phyloP scores from a whole-genome alignment of 2,888 invertebrate genomes.

The Pristionchus maxplancki region DNA sequence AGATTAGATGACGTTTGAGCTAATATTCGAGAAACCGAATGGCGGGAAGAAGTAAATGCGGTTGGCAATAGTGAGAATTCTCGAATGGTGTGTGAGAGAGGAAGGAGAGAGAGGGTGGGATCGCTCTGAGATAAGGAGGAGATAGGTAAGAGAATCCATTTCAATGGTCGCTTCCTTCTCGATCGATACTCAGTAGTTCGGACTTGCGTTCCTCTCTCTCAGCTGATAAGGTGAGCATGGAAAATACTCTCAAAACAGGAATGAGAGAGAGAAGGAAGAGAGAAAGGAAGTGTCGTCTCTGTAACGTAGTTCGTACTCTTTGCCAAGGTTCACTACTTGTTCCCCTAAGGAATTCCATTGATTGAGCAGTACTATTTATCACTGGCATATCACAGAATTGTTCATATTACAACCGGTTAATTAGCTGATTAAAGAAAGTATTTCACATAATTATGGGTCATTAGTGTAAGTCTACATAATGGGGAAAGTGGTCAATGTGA shows the following conservation, averaged over 20 bases:
- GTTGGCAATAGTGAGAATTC: neutral
- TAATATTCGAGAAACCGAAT: neutral
- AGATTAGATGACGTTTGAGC: neutral
- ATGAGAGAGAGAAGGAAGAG: slow-evolving; percentile 8
- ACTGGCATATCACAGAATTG: neutral
- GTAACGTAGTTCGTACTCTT: slow-evolving; percentile 44
- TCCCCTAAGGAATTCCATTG: slow-evolving; percentile 5
- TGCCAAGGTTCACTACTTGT: slow-evolving; percentile 19
- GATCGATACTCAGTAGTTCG: slow-evolving; percentile 22
- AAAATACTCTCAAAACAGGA: slow-evolving; percentile 14
- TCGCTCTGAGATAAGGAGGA: slow-evolving; percentile 28
- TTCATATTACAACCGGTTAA: slow-evolving; percentile 11
- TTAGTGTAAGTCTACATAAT: neutral
- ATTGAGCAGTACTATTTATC: neutral
- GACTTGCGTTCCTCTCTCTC: slow-evolving; percentile 32
- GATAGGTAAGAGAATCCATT: neutral
- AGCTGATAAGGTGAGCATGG: slow-evolving; percentile 34
- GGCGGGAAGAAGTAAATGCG: neutral
- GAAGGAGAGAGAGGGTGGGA: neutral
- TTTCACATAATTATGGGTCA: neutral
- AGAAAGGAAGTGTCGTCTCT: neutral
- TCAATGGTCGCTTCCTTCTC: neutral
- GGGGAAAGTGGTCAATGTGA: neutral
- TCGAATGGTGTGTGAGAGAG: neutral
- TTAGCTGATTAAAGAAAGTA: neutral